phyloP scores from a whole-genome alignment of 2,888 invertebrate species.

The Coelopa pilipes region DNA sequence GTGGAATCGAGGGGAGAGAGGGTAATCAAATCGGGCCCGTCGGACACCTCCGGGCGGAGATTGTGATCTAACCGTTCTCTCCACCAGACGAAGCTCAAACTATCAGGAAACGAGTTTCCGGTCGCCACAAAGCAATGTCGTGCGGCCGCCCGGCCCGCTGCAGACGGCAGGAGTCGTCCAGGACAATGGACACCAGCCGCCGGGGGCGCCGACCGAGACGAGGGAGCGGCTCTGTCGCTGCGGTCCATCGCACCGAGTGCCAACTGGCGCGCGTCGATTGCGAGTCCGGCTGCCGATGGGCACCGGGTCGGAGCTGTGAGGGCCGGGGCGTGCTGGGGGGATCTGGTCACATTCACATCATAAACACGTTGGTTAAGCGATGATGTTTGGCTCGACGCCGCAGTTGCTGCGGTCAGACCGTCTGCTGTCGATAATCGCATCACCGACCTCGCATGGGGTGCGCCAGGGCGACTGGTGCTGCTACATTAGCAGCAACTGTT shows the following conservation, averaged over 20 bases:
- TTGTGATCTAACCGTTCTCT: no score
- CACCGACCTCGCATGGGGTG: background rate
- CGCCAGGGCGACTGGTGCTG: no score
- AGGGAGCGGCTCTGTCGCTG: background rate
- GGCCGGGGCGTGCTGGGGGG: no score
- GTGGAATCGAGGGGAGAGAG: no score
- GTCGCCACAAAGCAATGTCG: no score
- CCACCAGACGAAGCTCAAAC: no score
- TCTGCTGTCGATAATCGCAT: background rate
- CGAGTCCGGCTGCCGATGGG: constrained; percentile 11
- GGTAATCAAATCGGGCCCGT: no score
- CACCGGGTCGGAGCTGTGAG: no score
- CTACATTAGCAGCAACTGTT: no score
- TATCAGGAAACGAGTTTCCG: no score
- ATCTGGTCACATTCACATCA: constrained; percentile 1
- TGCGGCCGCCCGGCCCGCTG: no score
- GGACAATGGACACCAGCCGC: background rate
- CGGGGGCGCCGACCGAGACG: background rate
- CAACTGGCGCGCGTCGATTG: constrained; percentile 39
- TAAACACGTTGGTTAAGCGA: constrained; percentile 1
- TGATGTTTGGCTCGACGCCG: background rate
- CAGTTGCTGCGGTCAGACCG: background rate
- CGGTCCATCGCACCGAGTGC: background rate
- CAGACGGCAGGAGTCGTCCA: background rate
- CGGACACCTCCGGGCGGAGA: no score